Conservation (phyloP, 2,797 vertebrate species). For the Monodelphis domestica region DNA sequence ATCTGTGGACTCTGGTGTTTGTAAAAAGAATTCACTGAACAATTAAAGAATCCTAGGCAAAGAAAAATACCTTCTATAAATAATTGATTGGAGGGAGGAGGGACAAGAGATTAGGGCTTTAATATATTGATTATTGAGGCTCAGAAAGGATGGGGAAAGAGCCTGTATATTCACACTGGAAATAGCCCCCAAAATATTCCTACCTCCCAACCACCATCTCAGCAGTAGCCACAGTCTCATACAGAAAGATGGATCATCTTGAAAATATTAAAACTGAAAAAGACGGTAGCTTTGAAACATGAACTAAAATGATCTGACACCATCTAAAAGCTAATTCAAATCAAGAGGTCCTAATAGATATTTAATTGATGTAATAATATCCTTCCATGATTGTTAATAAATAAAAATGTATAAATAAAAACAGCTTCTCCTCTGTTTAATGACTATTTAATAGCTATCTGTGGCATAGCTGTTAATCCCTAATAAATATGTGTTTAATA, state of each 20-base stretch:
- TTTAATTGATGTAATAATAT: constrained; percentile 86
- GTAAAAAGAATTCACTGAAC: neutral
- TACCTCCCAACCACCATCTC: constrained; percentile 64
- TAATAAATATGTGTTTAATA: constrained; percentile 87
- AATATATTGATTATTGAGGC: neutral
- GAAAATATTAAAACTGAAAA: constrained; percentile 60
- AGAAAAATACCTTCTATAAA: constrained; percentile 75
- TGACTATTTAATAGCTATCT: constrained; percentile 79
- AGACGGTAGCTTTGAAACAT: constrained; percentile 79
- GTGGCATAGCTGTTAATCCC: constrained; percentile 82
- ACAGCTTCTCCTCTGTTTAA: constrained; percentile 81
- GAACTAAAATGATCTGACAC: constrained; percentile 82
- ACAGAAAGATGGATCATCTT: constrained; percentile 73
- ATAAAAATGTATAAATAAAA: constrained; percentile 85
- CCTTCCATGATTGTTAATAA: constrained; percentile 84
- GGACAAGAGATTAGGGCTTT: neutral
- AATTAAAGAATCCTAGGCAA: constrained; percentile 66
- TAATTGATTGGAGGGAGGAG: neutral
- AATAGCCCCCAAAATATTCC: constrained; percentile 43
- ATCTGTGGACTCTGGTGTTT: neutral
- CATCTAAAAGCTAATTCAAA: constrained; percentile 78
- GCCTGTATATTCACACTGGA: neutral
- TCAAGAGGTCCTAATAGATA: constrained; percentile 80
- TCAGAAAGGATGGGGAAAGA: neutral
- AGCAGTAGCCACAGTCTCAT: constrained; percentile 69